Conservation (phyloP, 2,888 invertebrate species). For the Coleophora flavipennella region DNA sequence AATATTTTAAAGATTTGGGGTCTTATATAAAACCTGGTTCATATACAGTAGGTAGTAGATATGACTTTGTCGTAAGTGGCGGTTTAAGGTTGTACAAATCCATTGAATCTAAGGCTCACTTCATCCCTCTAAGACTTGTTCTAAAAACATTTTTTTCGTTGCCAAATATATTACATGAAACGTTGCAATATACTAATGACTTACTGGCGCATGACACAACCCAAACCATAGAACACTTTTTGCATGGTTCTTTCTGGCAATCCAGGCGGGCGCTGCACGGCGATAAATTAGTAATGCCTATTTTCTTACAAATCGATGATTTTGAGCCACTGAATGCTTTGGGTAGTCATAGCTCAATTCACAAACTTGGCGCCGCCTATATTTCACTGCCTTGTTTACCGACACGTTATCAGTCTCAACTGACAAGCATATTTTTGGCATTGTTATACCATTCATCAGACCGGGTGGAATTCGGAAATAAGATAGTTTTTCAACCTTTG, state of each 20-base stretch:
- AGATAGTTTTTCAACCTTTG: conserved; percentile 4
- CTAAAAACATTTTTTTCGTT: conserved; percentile 3
- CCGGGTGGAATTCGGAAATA: conserved; percentile 8
- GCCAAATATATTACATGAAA: conserved; percentile 1
- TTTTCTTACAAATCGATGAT: conserved; percentile 4
- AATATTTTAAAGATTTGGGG: conserved; percentile 5
- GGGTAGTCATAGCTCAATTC: conserved; percentile 9
- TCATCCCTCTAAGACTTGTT: conserved; percentile 1
- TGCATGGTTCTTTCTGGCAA: conserved; percentile 9
- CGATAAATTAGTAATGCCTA: conserved; percentile 3
- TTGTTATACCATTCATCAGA: conserved; percentile 6
- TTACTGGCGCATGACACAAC: neutral
- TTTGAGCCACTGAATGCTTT: conserved; percentile 9
- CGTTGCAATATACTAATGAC: conserved; percentile 4
- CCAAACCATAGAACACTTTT: neutral
- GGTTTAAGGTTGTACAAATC: neutral
- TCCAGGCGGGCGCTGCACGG: neutral
- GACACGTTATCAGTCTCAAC: neutral
- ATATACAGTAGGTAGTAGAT: conserved; percentile 5
- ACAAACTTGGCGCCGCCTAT: conserved; percentile 6
- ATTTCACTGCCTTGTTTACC: conserved; percentile 7
- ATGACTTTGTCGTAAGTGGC: conserved; percentile 2
- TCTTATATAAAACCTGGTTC: conserved; percentile 1
- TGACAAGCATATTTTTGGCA: conserved; percentile 6
- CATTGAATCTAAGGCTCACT: conserved; percentile 2